Conservation (phyloP, 2,113 vertebrate species). For the Vombatus ursinus region DNA sequence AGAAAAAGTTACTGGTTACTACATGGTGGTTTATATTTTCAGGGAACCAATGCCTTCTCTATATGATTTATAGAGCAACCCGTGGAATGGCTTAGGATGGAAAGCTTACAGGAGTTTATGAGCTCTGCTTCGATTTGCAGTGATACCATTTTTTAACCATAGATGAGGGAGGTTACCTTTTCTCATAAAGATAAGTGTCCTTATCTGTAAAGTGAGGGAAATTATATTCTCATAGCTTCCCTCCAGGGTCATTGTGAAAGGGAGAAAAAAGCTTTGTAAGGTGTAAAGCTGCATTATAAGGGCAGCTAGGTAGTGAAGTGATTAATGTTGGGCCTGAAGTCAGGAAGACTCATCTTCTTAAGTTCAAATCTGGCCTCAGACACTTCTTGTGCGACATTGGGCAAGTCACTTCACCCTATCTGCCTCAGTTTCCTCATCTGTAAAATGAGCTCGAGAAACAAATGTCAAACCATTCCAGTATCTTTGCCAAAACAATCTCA, state of each 20-base stretch:
- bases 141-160: neutral
- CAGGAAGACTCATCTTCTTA: neutral
- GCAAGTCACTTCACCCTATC: neutral
- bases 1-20: neutral
- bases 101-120: neutral
- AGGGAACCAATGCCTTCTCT: neutral
- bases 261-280: neutral
- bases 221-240: neutral
- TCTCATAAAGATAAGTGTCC: too few species aligned
- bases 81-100: neutral
- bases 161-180: neutral
- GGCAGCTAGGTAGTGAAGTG: neutral
- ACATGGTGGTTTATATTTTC: neutral
- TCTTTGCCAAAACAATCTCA: neutral
- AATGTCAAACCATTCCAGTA: neutral
- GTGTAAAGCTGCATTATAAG: neutral
- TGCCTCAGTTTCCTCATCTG: neutral
- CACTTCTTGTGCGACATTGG: neutral
- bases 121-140: neutral
- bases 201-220: neutral
- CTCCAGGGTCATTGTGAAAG: neutral
- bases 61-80: neutral
- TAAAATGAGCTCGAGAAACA: neutral
- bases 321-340: neutral
- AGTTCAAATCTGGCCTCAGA: neutral